These are phyloP conservation scores for Danio albolineatus DNA, from an alignment of 2,797 vertebrate genomes.

Conservation along the genomic window DNA sequence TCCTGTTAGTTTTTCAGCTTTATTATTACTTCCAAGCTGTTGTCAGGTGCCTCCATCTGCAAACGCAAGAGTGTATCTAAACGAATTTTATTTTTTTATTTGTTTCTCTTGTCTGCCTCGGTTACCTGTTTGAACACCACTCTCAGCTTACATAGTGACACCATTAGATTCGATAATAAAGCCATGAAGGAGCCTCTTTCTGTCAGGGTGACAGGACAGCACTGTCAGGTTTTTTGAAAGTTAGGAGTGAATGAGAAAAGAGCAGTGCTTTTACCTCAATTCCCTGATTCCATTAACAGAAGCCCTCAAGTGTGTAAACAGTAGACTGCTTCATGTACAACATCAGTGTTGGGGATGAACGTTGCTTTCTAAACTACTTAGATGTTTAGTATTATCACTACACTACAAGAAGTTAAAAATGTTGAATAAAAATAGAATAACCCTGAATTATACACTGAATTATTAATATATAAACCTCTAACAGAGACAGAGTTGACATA, in stretches of 20 bases:
- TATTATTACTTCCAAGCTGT: conserved; percentile 15
- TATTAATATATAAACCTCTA: no score
- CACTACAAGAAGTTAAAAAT: neutral
- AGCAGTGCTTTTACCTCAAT: conserved; percentile 20
- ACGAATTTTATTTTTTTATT: conserved; percentile 1
- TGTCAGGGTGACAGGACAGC: conserved; percentile 77
- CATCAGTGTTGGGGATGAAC: conserved; percentile 3
- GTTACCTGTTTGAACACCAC: conserved; percentile 21
- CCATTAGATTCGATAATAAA: conserved; percentile 23
- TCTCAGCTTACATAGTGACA: conserved; percentile 7
- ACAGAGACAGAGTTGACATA: no score
- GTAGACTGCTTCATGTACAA: neutral
- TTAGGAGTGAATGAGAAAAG: conserved; percentile 46
- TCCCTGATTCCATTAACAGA: conserved; percentile 4
- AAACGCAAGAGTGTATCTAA: conserved; percentile 20
- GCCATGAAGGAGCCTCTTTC: conserved; percentile 77
- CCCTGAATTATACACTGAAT: no score
- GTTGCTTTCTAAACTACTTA: neutral
- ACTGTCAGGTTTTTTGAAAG: conserved; percentile 77
- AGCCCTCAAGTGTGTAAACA: conserved; percentile 23
- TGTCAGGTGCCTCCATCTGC: conserved; percentile 20
- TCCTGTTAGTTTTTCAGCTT: conserved; percentile 6
- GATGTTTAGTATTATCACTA: neutral
- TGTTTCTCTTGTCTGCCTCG: conserved; percentile 16
- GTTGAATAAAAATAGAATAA: no score